Base-by-base conservation (phyloP, 2,113 vertebrate genomes). In the Proterorhinus semilunaris region DNA sequence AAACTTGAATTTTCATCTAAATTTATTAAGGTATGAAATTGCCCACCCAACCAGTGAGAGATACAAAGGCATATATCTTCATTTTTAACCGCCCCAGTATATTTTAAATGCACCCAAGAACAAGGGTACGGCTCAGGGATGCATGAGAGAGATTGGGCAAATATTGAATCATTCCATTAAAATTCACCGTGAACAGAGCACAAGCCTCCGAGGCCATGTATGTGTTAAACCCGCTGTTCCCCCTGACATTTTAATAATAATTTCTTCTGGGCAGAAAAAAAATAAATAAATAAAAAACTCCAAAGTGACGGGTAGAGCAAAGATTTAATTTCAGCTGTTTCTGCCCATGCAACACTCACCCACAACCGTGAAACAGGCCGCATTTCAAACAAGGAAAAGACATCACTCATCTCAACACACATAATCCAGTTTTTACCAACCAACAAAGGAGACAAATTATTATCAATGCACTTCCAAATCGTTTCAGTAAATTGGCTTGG, bases 221-320 rank as follows among this genome's bases (percentile, higher is more conserved):
- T 55, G 59, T 17, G 27, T 53, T 73, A 47, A 51, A 43, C 80
- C 62, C 68, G 61, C 48, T 52, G 27, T 62, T 63, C 66, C 82
- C 72, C 69, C 74, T 81, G 74, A 70, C 17, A 74, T 76, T 76
- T 63, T 62, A 44, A 68, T 72, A 42, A 79, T 79, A 71, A 65
- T 79, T 72, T 74, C 80, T 77, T 61, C 48, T 8, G 17, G 76
- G 73, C 46, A 46, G 50, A 70, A 52, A 62, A 79, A 84, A 21
- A 21, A 21, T 1, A 21, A n/a, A n/a, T n/a, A 62, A 15, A 58
- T 64, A 50, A 44, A 69, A 11, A 13, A 13, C 49, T 52, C 63
- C 47, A 44, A 47, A 44, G 10, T 53, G 52, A 2, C 36, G 12
- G 11, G 53, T 72, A 62, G 11, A 62, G 59, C 9, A 5, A 61